Conservation (phyloP, 2,113 vertebrate species). For the Trachemys scripta region DNA sequence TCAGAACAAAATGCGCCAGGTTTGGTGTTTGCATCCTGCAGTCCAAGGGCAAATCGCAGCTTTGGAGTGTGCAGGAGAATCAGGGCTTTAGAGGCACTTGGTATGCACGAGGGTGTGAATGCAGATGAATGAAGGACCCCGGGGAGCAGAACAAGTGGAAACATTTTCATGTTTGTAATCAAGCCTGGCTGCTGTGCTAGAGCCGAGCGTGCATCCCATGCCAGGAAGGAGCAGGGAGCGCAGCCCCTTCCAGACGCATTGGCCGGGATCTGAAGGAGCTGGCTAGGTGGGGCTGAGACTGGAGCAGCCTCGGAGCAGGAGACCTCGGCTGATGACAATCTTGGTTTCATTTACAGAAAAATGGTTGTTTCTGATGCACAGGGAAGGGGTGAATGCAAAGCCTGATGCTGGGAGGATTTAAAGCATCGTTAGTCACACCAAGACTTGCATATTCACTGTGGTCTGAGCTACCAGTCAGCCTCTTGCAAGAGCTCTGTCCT, state of each 20-base stretch:
- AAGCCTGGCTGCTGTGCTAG: neutral
- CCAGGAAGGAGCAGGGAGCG: neutral
- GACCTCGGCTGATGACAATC: neutral
- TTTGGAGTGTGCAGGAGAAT: neutral
- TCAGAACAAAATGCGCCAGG: neutral
- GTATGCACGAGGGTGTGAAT: constrained; percentile 43
- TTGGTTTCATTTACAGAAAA: neutral
- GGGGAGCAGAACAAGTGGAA: neutral
- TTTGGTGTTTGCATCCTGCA: rapidly evolving
- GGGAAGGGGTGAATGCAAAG: neutral
- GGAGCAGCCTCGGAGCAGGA: neutral
- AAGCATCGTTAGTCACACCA: neutral
- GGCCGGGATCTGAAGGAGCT: too few relatives aligned
- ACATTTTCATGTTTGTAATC: rapidly evolving
- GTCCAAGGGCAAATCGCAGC: neutral
- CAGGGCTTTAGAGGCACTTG: neutral
- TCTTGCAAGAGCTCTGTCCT: neutral
- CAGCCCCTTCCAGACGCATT: neutral
- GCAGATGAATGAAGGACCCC: neutral
- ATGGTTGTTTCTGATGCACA: neutral
- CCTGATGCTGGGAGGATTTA: neutral
- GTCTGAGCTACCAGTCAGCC: neutral
- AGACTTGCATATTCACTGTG: neutral
- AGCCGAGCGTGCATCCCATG: rapidly evolving
- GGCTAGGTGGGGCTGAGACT: neutral